Conservation (phyloP, 2,797 vertebrate species). For the Acanthiza pusilla region DNA sequence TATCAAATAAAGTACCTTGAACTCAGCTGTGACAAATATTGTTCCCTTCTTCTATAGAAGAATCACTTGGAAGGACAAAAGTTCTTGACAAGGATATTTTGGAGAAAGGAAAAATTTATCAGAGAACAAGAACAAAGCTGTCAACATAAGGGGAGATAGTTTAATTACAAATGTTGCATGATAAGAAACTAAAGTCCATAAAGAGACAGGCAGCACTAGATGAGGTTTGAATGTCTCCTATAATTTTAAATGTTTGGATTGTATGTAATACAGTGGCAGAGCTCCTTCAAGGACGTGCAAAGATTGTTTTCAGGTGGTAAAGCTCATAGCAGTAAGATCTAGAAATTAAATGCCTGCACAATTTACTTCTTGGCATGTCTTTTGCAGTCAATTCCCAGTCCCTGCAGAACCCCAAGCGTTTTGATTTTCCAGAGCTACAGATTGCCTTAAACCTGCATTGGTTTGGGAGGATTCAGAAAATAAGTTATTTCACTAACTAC, state of each 20-base stretch:
- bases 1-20: not conserved
- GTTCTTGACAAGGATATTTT: not conserved
- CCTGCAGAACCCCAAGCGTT: not conserved
- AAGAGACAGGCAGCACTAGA: not conserved
- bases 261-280: not conserved
- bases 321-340: not conserved
- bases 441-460: not conserved
- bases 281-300: not conserved
- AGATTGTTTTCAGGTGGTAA: not conserved
- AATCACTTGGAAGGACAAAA: not conserved
- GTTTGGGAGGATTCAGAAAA: not conserved
- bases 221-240: not conserved
- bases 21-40: not conserved
- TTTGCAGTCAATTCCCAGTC: not conserved
- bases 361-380: not conserved
- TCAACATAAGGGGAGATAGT: not conserved
- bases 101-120: not conserved
- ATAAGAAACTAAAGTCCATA: not conserved
- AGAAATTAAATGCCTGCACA: not conserved
- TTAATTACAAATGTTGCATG: not conserved
- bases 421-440: not conserved
- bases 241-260: not conserved
- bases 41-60: not conserved
- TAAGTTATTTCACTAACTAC: not conserved
- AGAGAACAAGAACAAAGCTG: not conserved